Conservation (phyloP, 2,797 vertebrate genomes). For the Netta rufina region DNA sequence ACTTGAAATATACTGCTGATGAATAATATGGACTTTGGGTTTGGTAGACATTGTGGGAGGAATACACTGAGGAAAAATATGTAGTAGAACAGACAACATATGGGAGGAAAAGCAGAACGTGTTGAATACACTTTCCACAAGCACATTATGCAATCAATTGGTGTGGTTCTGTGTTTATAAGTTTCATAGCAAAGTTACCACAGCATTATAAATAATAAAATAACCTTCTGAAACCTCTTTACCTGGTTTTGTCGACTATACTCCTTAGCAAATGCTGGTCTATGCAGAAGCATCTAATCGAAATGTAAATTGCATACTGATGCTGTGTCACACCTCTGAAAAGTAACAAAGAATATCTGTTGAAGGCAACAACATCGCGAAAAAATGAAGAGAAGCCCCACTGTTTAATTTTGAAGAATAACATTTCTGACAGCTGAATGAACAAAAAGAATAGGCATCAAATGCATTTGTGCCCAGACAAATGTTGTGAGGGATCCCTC, state of each 20-base stretch:
- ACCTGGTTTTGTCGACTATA: neutral
- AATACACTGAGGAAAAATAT: neutral
- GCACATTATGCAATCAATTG: neutral
- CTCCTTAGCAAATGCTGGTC: neutral
- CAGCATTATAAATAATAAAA: neutral
- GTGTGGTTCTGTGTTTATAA: neutral
- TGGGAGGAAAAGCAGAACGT: neutral
- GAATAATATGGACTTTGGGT: neutral
- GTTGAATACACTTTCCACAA: neutral
- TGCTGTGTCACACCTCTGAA: neutral
- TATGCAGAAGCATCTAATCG: neutral
- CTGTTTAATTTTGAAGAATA: conserved; percentile 33
- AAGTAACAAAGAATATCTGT: neutral
- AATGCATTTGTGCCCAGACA: neutral
- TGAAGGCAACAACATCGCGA: neutral
- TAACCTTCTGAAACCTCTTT: neutral
- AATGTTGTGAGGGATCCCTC: neutral
- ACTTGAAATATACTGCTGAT: neutral
- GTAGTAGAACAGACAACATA: neutral
- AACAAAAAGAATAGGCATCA: conserved; percentile 21
- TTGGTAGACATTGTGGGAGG: neutral
- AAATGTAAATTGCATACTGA: conserved; percentile 18
- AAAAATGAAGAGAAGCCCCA: neutral
- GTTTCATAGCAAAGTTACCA: neutral
- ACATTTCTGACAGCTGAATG: conserved; percentile 13